Percentiles rank a stretch among this genome's conserved stretches.
Conservation (phyloP, 2,888 invertebrate species). For the Drymonia ruficornis region DNA sequence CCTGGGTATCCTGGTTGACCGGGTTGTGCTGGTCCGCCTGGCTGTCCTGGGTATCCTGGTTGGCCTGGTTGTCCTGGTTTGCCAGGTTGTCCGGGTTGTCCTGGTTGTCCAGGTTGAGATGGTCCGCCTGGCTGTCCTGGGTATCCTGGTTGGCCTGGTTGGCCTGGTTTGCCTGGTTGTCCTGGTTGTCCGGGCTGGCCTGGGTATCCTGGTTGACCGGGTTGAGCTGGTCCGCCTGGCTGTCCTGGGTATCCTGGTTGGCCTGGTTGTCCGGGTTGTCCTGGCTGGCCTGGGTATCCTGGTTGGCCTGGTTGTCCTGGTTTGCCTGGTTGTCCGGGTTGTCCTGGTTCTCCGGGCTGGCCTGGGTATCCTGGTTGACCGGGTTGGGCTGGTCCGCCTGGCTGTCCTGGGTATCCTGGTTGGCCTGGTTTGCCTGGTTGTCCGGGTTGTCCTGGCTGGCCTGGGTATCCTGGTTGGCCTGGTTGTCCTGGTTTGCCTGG, state of each 20-base stretch:
- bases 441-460: constrained; percentile 13
- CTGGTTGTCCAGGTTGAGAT: constrained; percentile 40
- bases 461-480: constrained; percentile 43
- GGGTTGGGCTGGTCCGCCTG: constrained; percentile 7
- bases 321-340: constrained; percentile 7
- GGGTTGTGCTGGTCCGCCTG: constrained; percentile 5
- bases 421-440: constrained; percentile 19
- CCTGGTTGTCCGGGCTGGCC: constrained; percentile 30
- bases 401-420: constrained; percentile 18
- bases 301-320: constrained; percentile 8
- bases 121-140: constrained; percentile 73
- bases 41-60: constrained; percentile 7
- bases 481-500: constrained; percentile 39
- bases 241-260: constrained; percentile 46
- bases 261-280: constrained; percentile 28
- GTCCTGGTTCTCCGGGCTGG: constrained; percentile 8
- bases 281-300: constrained; percentile 36
- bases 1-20: constrained; percentile 6
- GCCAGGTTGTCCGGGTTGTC: constrained; percentile 45
- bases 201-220: constrained; percentile 22
- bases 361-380: constrained; percentile 10
- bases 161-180: constrained; percentile 32
- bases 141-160: constrained; percentile 18
- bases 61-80: constrained; percentile 36
- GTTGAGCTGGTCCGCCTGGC: constrained; percentile 30